phyloP scores from a whole-genome alignment of 2,113 vertebrate genomes.

The Triplophysa siluroides region DNA sequence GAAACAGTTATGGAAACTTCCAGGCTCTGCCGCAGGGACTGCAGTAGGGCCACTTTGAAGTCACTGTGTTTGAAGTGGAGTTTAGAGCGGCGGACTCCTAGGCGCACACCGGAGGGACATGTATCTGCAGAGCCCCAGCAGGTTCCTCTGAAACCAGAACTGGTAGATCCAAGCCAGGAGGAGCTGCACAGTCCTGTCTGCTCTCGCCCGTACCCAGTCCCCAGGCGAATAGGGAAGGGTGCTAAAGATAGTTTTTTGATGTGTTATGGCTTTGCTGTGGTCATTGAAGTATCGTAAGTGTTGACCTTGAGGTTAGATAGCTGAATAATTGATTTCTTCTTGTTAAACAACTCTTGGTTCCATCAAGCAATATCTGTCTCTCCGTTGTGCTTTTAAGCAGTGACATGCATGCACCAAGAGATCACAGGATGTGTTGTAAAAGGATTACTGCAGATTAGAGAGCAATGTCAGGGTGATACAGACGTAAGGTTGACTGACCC shows the following conservation, averaged over 20 bases:
- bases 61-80: constrained; percentile 47
- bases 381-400: background rate
- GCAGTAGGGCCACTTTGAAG: constrained; percentile 55
- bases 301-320: constrained; percentile 44
- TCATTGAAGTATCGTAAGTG: background rate
- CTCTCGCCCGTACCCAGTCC: background rate
- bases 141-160: constrained; percentile 14
- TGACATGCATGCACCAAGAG: background rate
- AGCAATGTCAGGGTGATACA: constrained; percentile 6
- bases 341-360: constrained; percentile 22
- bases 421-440: constrained; percentile 22
- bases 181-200: constrained; percentile 38
- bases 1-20: constrained; percentile 74
- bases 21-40: constrained; percentile 60
- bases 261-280: constrained; percentile 33
- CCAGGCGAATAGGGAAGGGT: background rate
- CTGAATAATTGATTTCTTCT: constrained; percentile 30
- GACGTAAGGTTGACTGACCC: constrained; percentile 14
- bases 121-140: constrained; percentile 30
- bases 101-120: constrained; percentile 23
- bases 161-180: constrained; percentile 29
- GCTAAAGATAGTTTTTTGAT: background rate
- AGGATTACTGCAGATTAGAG: constrained; percentile 36
- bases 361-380: constrained; percentile 4
- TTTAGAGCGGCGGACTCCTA: constrained; percentile 44